Percentiles rank a stretch among this genome's conserved stretches.
These are phyloP conservation scores for Brachionus koreanus DNA, from an alignment of 1,140 invertebrate species.

Conservation along the genomic window DNA sequence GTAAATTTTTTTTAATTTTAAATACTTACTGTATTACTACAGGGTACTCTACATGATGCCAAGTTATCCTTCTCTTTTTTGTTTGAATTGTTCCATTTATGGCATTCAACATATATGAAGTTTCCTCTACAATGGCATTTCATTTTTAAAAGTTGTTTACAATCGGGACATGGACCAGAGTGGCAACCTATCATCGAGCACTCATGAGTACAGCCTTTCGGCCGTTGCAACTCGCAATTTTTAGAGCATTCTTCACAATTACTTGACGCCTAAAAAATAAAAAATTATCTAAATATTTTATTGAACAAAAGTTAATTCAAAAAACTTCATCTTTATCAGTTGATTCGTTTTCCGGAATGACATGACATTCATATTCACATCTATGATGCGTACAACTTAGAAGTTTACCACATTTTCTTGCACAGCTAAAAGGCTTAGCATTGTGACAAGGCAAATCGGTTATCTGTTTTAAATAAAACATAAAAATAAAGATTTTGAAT, in stretches of 20 bases:
- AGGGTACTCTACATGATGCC: slow-evolving; percentile 74
- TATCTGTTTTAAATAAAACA: slow-evolving; percentile 54
- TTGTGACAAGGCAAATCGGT: slow-evolving; percentile 70
- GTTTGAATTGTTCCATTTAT: slow-evolving; percentile 63
- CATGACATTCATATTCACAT: slow-evolving; percentile 72
- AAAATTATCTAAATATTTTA: not conserved
- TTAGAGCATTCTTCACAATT: slow-evolving; percentile 71
- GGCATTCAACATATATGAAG: slow-evolving; percentile 70
- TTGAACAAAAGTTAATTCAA: slow-evolving; percentile 42
- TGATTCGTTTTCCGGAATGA: slow-evolving; percentile 57
- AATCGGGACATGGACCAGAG: slow-evolving; percentile 62
- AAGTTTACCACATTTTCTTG: slow-evolving; percentile 66
- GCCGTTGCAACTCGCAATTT: slow-evolving; percentile 67
- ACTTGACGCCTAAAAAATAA: slow-evolving; percentile 53
- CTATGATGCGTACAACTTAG: slow-evolving; percentile 74
- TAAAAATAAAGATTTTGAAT: not conserved
- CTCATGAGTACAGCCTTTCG: slow-evolving; percentile 71
- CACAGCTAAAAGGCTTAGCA: slow-evolving; percentile 69
- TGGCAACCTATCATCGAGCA: slow-evolving; percentile 72
- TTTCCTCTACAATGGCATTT: slow-evolving; percentile 75
- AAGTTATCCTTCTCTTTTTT: slow-evolving; percentile 60
- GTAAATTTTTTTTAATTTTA: not conserved
- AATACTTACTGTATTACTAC: slow-evolving; percentile 62
- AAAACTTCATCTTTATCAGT: slow-evolving; percentile 20
- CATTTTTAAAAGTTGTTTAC: slow-evolving; percentile 68